Evolutionary conservation across 2,888 invertebrate species (phyloP).

Genomic region (Nomada hirtipes): DNA sequence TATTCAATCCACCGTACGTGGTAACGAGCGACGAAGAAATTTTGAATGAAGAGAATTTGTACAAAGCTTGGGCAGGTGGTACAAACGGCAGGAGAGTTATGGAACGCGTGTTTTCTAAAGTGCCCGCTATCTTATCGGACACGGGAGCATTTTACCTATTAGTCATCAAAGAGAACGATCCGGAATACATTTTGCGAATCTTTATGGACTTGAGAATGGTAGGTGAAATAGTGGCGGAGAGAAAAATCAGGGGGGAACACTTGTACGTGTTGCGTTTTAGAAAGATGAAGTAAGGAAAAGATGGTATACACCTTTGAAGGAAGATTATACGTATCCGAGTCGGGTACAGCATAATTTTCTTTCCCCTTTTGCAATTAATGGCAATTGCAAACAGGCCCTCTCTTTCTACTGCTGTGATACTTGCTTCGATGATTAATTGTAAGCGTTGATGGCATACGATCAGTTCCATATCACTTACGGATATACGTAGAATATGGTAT

Average conservation of each 20-base stretch:
- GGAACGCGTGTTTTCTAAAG: slow-evolving; percentile 89
- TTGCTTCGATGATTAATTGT: neutral
- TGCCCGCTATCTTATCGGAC: slow-evolving; percentile 90
- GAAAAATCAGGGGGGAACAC: slow-evolving; percentile 94
- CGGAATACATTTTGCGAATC: slow-evolving; percentile 88
- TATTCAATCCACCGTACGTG: slow-evolving; percentile 99
- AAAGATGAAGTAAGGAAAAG: slow-evolving; percentile 13
- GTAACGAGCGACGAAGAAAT: slow-evolving; percentile 93
- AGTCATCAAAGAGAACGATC: slow-evolving; percentile 95
- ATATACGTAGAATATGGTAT: too few species aligned
- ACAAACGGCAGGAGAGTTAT: slow-evolving; percentile 91
- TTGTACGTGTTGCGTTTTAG: slow-evolving; percentile 92
- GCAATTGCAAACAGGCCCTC: too few species aligned
- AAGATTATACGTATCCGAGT: too few species aligned
- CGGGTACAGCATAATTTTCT: neutral
- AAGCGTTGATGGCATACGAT: neutral
- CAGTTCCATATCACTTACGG: neutral
- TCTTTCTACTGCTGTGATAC: too few species aligned
- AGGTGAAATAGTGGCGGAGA: slow-evolving; percentile 88
- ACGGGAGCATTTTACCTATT: slow-evolving; percentile 95
- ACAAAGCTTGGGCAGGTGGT: slow-evolving; percentile 93
- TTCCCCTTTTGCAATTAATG: neutral
- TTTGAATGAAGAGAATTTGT: slow-evolving; percentile 84
- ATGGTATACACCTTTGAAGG: too few species aligned
- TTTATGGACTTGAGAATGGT: slow-evolving; percentile 87